Evolutionary conservation across 2,888 invertebrate species (phyloP), one percentile per base, ranked within the genome.

Genomic region (Keiferia lycopersicella): DNA sequence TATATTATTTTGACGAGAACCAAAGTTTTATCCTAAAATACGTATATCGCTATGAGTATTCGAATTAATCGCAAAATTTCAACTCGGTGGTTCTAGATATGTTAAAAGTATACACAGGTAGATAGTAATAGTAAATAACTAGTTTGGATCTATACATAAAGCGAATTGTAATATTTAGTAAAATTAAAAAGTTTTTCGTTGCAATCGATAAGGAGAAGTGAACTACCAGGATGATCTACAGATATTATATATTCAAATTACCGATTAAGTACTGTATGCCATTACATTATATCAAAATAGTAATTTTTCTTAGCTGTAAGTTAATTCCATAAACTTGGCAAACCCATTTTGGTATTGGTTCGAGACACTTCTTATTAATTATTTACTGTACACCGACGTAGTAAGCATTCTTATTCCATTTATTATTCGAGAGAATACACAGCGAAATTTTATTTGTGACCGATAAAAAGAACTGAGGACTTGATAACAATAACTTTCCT

Each of bases 1-100:
- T 88, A 88, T 74, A 78, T 79, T 79, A 79, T 26, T 26, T 26
- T 87, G 88, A 89, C 87, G 84, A 88, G 84, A 86, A 83, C 75
- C 79, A 82, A 82, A 80, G 6, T 71, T 71, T 74, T 76, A 73
- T 68, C 71, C 73, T 75, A 77, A 74, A 69, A 72, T 76, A 75
- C 64, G 66, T 73, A 66, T 65, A 71, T 72, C 66, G 73, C 65
- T 73, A 71, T 85, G 89, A 89, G 89, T 89, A 90, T 89, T 88
- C 65, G 63, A 69, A 80, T 71, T 75, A 77, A 77, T 76, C 72
- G 71, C 71, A 78, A 73, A 72, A 69, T 73, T 78, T 76, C 75
- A 75, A 81, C 79, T 84, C 87, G 88, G 88, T 87, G 87, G 88
- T 87, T 82, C 79, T 76, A 75, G 72, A 86, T 83, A 84, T 86